Conservation (phyloP, 1,140 invertebrate genomes). For the Rhynchophorus ferrugineus region DNA sequence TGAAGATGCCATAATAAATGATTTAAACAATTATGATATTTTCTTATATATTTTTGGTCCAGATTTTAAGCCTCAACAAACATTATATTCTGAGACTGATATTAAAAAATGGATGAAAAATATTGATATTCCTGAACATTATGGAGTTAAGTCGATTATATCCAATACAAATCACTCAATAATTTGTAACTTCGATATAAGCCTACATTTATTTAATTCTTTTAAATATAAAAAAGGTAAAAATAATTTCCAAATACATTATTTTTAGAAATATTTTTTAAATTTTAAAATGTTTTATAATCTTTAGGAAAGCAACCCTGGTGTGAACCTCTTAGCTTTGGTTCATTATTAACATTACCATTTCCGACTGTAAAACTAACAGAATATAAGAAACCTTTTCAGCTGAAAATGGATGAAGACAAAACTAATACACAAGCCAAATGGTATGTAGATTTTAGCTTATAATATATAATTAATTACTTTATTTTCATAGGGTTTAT, state of each 20-base stretch:
- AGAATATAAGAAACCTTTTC: slow-evolving; percentile 11
- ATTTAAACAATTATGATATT: slow-evolving; percentile 15
- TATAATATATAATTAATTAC: slow-evolving; percentile 3
- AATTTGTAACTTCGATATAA: slow-evolving; percentile 20
- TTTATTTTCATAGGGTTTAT: slow-evolving; percentile 12
- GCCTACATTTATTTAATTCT: slow-evolving; percentile 20
- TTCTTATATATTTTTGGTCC: slow-evolving; percentile 28
- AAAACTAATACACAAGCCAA: background rate
- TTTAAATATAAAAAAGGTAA: slow-evolving; percentile 17
- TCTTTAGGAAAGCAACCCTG: slow-evolving; percentile 20
- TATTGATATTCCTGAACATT: slow-evolving; percentile 3
- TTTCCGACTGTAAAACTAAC: slow-evolving; percentile 20
- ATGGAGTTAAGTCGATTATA: slow-evolving; percentile 18
- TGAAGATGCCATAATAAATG: slow-evolving; percentile 4
- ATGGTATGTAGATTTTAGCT: background rate
- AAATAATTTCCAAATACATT: background rate
- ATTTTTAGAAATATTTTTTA: background rate
- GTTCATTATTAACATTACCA: slow-evolving; percentile 15
- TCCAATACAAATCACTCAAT: slow-evolving; percentile 14
- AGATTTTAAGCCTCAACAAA: slow-evolving; percentile 13
- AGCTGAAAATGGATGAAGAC: slow-evolving; percentile 7
- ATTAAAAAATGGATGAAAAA: slow-evolving; percentile 21
- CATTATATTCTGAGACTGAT: slow-evolving; percentile 10
- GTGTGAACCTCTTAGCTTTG: slow-evolving; percentile 21
- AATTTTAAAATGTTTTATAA: background rate